Percentiles rank a stretch among this genome's conserved stretches.
These are phyloP conservation scores for Oncorhynchus nerka DNA, from an alignment of 2,113 vertebrate species.

Conservation along the genomic window DNA sequence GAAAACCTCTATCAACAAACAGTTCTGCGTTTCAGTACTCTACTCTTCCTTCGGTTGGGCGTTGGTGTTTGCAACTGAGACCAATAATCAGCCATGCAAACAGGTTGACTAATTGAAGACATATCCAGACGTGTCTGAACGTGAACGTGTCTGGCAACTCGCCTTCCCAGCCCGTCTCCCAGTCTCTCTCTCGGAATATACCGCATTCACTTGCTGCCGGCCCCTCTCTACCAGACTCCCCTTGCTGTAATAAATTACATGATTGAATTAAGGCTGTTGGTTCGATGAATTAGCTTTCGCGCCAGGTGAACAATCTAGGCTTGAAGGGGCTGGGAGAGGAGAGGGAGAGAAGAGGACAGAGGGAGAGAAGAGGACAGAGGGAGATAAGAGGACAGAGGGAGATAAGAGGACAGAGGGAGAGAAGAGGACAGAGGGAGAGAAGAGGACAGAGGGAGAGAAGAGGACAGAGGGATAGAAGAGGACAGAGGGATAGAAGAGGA, in stretches of 20 bases:
- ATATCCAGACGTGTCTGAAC: neutral
- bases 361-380: neutral
- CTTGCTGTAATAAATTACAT: conserved; percentile 2
- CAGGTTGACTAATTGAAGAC: conserved; percentile 23
- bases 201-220: conserved; percentile 23
- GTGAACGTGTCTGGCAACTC: neutral
- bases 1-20: too few relatives aligned
- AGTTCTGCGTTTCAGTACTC: too few relatives aligned
- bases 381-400: too few relatives aligned
- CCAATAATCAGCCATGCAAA: conserved; percentile 1
- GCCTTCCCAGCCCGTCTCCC: too few relatives aligned
- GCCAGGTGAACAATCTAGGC: neutral
- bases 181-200: neutral
- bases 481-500: neutral
- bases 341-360: neutral
- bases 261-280: neutral
- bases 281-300: neutral
- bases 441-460: neutral
- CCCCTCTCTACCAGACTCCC: conserved; percentile 24
- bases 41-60: neutral
- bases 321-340: neutral
- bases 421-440: neutral
- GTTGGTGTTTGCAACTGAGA: conserved; percentile 7
- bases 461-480: neutral
- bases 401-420: neutral